Conservation (phyloP, 1,140 invertebrate species). For the Halictus rubicundus region DNA sequence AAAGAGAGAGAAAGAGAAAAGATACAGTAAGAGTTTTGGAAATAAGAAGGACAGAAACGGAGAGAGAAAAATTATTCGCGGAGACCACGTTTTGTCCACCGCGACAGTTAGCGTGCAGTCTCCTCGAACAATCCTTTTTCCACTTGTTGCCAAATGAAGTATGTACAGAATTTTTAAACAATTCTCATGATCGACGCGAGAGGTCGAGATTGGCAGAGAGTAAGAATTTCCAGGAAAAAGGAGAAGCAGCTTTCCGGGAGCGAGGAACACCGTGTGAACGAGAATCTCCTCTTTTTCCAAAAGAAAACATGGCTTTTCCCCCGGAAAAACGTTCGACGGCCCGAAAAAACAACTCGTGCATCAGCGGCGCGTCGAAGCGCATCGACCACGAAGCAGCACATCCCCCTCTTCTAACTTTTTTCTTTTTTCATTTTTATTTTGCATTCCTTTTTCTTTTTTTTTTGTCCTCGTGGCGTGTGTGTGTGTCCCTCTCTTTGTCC, state of each 20-base stretch:
- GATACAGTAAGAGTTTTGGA: slow-evolving; percentile 16
- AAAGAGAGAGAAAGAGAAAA: slow-evolving; percentile 2
- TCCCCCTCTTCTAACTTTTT: slow-evolving; percentile 50
- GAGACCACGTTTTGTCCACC: too few relatives aligned
- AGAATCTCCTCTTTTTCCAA: slow-evolving; percentile 54
- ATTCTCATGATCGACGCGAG: too few relatives aligned
- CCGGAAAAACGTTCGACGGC: slow-evolving; percentile 12
- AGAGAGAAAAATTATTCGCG: too few relatives aligned
- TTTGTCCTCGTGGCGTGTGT: too few relatives aligned
- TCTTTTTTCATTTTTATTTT: neutral
- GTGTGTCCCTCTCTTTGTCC: neutral
- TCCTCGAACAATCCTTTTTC: too few relatives aligned
- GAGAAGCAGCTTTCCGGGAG: slow-evolving; percentile 31
- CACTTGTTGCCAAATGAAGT: too few relatives aligned
- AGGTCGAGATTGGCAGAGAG: neutral
- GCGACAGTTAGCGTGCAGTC: too few relatives aligned
- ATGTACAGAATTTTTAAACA: too few relatives aligned
- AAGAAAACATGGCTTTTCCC: slow-evolving; percentile 24
- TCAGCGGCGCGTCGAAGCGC: slow-evolving; percentile 43
- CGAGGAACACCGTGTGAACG: slow-evolving; percentile 48
- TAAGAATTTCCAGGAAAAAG: slow-evolving; percentile 23
- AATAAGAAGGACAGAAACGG: slow-evolving; percentile 2
- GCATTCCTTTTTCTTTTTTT: too few relatives aligned
- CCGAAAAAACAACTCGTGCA: slow-evolving; percentile 39
- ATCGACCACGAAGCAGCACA: slow-evolving; percentile 49